Evolutionary conservation across 2,888 invertebrate genomes (phyloP).

Genomic region (Marasmarcha lunaedactyla): DNA sequence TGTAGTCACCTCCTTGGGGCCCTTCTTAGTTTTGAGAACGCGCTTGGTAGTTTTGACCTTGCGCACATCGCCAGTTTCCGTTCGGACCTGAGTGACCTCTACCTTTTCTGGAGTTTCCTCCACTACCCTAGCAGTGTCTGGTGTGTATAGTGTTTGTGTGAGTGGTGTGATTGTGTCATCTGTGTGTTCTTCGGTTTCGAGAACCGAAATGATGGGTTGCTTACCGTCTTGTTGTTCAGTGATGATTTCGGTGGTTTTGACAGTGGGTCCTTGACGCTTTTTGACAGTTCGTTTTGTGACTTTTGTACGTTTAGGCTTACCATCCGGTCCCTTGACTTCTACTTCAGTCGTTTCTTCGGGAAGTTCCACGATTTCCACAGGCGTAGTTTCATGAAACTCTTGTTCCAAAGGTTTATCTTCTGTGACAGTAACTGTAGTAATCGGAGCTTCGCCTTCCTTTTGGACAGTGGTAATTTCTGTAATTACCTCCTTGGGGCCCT

Average conservation of each 20-base stretch:
- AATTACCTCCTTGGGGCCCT: slow-evolving; percentile 15
- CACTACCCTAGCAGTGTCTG: slow-evolving; percentile 22
- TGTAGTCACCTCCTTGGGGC: slow-evolving; percentile 26
- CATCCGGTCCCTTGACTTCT: slow-evolving; percentile 15
- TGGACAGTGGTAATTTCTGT: slow-evolving; percentile 21
- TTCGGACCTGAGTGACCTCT: slow-evolving; percentile 36
- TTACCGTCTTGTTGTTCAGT: slow-evolving; percentile 51
- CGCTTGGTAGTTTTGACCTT: slow-evolving; percentile 10
- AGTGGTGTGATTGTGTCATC: slow-evolving; percentile 20
- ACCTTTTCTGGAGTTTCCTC: slow-evolving; percentile 26
- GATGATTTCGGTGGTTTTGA: slow-evolving; percentile 31
- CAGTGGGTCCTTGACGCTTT: slow-evolving; percentile 26
- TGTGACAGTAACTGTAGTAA: slow-evolving; percentile 16
- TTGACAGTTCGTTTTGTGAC: slow-evolving; percentile 40
- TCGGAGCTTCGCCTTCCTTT: slow-evolving; percentile 24
- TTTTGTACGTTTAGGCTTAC: slow-evolving; percentile 16
- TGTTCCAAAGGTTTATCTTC: slow-evolving; percentile 16
- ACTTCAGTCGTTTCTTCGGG: slow-evolving; percentile 19
- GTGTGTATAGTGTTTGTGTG: slow-evolving; percentile 4
- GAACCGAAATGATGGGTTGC: slow-evolving; percentile 40
- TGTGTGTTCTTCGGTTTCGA: slow-evolving; percentile 32
- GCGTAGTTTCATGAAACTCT: slow-evolving; percentile 19
- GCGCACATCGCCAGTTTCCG: slow-evolving; percentile 24
- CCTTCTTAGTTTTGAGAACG: slow-evolving; percentile 24
- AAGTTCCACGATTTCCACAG: slow-evolving; percentile 19